These are phyloP conservation scores for Corythaeola cristata DNA, from an alignment of 2,113 vertebrate species.

Conservation along the genomic window DNA sequence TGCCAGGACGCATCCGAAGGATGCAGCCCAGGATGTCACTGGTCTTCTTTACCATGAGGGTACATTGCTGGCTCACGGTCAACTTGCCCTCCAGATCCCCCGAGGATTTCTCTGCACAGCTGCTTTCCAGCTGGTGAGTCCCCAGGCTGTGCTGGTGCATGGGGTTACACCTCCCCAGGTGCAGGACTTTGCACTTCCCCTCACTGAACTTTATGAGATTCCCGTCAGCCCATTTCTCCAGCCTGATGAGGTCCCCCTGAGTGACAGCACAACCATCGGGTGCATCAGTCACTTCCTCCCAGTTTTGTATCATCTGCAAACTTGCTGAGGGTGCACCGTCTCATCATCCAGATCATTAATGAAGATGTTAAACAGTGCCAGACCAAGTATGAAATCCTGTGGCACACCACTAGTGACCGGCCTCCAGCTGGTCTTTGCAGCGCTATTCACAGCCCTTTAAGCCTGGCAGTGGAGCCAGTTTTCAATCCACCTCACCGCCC, in stretches of 20 bases:
- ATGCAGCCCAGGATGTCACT: not conserved
- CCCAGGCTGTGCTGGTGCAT: not conserved
- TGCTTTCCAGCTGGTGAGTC: not conserved
- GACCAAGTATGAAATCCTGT: not conserved
- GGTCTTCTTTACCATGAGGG: not conserved
- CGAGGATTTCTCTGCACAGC: not conserved
- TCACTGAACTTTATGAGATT: not conserved
- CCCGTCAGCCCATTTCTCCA: not conserved
- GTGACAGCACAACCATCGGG: not conserved
- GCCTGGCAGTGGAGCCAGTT: not conserved
- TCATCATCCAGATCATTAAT: not conserved
- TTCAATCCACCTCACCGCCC: not conserved
- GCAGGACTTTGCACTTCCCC: not conserved
- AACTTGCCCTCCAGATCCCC: not conserved
- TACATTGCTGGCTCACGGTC: not conserved
- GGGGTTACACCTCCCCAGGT: not conserved
- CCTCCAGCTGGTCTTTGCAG: not conserved
- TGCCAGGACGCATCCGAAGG: not conserved
- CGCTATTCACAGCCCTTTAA: not conserved
- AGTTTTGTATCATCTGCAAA: not conserved
- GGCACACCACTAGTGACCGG: not conserved
- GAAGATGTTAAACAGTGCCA: not conserved
- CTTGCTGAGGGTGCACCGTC: not conserved
- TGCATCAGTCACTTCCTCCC: not conserved
- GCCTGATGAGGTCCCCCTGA: not conserved